Evolutionary conservation across 2,113 vertebrate species (phyloP).

Genomic region (Gorsachius goisagi): DNA sequence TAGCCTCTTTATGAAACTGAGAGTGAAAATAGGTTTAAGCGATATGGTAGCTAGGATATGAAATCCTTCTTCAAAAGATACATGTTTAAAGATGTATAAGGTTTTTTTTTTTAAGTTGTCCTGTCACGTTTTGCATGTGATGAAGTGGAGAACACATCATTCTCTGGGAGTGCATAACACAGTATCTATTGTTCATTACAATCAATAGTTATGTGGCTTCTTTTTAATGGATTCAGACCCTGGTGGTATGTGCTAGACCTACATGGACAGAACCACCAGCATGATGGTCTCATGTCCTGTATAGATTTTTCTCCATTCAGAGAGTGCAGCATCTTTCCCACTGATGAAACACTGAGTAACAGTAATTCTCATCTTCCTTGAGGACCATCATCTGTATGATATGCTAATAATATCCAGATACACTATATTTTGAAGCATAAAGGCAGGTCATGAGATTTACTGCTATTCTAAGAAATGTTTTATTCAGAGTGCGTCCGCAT

Average conservation of each 20-base stretch:
- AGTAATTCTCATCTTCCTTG: background rate
- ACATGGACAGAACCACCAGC: background rate
- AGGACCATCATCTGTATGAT: background rate
- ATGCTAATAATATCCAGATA: background rate
- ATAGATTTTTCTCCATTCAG: background rate
- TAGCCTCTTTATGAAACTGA: background rate
- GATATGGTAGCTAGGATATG: background rate
- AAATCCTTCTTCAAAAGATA: background rate
- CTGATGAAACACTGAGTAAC: background rate
- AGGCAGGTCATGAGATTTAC: background rate
- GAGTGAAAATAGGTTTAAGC: background rate
- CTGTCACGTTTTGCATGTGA: background rate
- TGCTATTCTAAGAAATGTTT: background rate
- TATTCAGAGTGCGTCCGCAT: background rate
- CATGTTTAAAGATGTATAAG: background rate
- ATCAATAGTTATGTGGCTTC: background rate
- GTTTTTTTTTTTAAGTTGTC: background rate
- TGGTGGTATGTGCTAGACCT: background rate
- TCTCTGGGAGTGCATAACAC: background rate
- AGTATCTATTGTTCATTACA: background rate
- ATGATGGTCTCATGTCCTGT: background rate
- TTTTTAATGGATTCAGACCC: background rate
- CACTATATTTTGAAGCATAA: background rate
- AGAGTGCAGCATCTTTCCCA: background rate
- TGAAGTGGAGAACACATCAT: background rate